Evolutionary conservation across 2,797 vertebrate genomes (phyloP).

Genomic region (Crocidura indochinensis): DNA sequence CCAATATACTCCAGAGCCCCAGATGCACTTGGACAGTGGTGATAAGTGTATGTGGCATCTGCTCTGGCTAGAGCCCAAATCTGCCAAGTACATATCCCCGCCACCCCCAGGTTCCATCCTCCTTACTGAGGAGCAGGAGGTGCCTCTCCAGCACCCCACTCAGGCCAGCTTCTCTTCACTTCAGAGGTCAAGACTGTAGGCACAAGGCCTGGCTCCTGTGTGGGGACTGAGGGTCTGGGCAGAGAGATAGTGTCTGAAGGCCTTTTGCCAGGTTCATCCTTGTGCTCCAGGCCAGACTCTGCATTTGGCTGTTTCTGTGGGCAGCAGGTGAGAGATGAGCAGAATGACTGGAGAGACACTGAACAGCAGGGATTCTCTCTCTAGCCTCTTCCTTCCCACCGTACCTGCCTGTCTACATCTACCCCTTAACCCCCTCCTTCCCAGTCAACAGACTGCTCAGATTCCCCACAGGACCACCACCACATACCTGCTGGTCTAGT

Average conservation of each 20-base stretch:
- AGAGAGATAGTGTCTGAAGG: conserved; percentile 8
- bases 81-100: not conserved
- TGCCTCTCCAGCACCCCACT: conserved; percentile 80
- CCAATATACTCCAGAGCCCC: no score
- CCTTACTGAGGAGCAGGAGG: conserved; percentile 82
- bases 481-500: conserved; percentile 75
- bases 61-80: not conserved
- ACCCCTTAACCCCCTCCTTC: not conserved
- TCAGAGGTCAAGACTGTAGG: conserved; percentile 67
- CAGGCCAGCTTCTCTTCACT: conserved; percentile 79
- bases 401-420: no score
- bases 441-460: not conserved
- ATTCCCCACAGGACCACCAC: not conserved
- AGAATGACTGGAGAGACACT: conserved; percentile 27
- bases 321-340: conserved; percentile 44
- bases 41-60: not conserved
- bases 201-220: conserved; percentile 63
- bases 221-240: conserved; percentile 14
- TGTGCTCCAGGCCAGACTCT: conserved; percentile 60
- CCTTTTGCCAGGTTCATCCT: conserved; percentile 66
- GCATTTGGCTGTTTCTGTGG: conserved; percentile 81
- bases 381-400: not conserved
- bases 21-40: not conserved
- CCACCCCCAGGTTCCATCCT: not conserved
- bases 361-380: not conserved